Base-by-base conservation (phyloP, 1,140 invertebrate species). In the Diorhabda elongata region DNA sequence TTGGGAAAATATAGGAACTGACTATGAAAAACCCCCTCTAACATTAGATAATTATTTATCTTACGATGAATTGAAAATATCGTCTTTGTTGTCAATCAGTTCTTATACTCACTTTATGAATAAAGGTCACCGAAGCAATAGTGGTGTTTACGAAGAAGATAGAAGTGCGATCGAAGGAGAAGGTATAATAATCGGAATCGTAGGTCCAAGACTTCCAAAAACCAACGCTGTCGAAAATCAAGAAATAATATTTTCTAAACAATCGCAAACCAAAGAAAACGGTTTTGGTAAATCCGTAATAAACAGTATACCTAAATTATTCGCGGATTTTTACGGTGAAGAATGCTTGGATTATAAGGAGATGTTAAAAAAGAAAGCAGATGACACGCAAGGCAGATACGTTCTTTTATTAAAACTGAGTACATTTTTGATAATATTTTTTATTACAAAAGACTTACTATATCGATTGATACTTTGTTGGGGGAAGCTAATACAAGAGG, bases 191-290 rank as follows among this genome's bases (percentile, higher is more conserved):
- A 63, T 74, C 79, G 83, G 83, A 44, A 64, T 82, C 8, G 81
- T 85, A 42, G 84, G 83, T 1, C 76, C 83, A 3, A 76, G 84
- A 52, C 80, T 84, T 61, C 76, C 82, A 70, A 80, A 83, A 7
- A 70, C 73, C 5, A 66, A 73, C 2, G 76, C 81, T 3, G 84
- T 84, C 83, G 83, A 84, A 11, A 84, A 81, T 69, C 82, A 84
- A 71, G 83, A 84, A 42, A 80, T 84, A 43, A 65, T 85, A 0
- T 79, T 83, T 60, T 81, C 79, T 0, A 75, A 80, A 44, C 72
- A 81, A 60, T 83, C 84, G 75, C 84, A 83, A 62, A 77, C 71
- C 4, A 62, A 76, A 3, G 79, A 79, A 8, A 81, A 83, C 44
- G 83, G 83, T 3, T 77, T 74, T 60, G 83, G 83, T 42, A 80